phyloP scores from a whole-genome alignment of 2,888 invertebrate genomes.

The Calephelis perditalis region DNA sequence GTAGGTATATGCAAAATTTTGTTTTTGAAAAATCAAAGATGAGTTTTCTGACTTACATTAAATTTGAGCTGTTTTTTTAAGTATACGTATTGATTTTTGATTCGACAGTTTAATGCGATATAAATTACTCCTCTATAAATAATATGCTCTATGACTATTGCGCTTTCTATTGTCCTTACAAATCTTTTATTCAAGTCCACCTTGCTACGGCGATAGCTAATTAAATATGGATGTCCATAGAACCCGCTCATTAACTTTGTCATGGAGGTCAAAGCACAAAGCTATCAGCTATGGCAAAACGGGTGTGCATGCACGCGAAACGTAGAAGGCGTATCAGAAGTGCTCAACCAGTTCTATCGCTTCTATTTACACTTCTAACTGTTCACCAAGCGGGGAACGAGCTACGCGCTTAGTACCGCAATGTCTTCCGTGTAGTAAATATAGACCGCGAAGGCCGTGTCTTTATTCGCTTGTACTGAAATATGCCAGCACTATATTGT shows the following conservation, averaged over 20 bases:
- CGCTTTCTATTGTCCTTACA: too few species aligned
- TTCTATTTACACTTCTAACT: constrained; percentile 57
- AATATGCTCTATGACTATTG: too few species aligned
- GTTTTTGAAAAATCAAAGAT: too few species aligned
- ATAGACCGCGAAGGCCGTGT: constrained; percentile 69
- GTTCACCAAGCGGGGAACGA: constrained; percentile 54
- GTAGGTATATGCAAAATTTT: too few species aligned
- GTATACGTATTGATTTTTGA: too few species aligned
- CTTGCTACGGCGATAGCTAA: too few species aligned
- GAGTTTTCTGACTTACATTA: too few species aligned
- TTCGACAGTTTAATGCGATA: too few species aligned
- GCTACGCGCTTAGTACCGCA: constrained; percentile 56
- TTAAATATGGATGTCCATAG: too few species aligned
- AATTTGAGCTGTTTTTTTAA: too few species aligned
- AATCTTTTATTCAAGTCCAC: too few species aligned
- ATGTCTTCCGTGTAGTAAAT: constrained; percentile 74
- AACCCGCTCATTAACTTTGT: background rate
- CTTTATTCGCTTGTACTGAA: constrained; percentile 51
- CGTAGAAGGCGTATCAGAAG: constrained; percentile 32
- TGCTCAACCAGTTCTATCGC: constrained; percentile 40
- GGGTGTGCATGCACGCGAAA: constrained; percentile 33
- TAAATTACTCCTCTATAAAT: too few species aligned
- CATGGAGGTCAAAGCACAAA: constrained; percentile 39
- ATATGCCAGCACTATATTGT: constrained; percentile 39
- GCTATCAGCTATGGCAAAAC: constrained; percentile 29